Evolutionary conservation across 1,140 invertebrate species (phyloP), one percentile per base, ranked within the genome.

Genomic region (Lepeophtheirus salmonis): DNA sequence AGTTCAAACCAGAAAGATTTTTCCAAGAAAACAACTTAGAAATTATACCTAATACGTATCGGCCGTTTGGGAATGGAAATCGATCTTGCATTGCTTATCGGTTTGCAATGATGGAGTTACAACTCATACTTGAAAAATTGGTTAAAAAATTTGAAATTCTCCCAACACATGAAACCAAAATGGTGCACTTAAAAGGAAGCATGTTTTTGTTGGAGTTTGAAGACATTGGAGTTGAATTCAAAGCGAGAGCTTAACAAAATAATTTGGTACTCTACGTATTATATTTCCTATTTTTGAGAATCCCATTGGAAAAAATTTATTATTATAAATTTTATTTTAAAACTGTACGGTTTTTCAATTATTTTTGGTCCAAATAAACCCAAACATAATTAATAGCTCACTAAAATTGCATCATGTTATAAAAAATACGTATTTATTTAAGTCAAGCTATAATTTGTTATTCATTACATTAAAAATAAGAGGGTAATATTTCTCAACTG

Each of bases 1-100:
- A 73, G 57, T 96, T 91, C 69, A 77, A 94, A 73, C 90, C 91
- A 0, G 89, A 95, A 63, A 83, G 90, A 68, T 96, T 95, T 75
- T 72, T 89, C 50, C 82, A 84, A 0, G 89, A 92, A 70, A 21
- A 50, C 20, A n/a, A n/a, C n/a, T n/a, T n/a, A n/a, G 22, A 63
- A 20, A 23, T 66, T 12, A 60, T 61, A 79, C 79, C 53, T 78
- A 81, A 55, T 79, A 80, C 67, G 74, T 88, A 68, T 82, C 64
- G 73, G 2, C 72, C 73, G 13, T 73, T 73, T 63, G 71, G 71
- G 14, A 70, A 70, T 83, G 86, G 86, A 50, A 82, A 83, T 0
- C 77, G 86, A 63, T 84, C 82, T 70, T 87, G 84, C 67, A 83
- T 87, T 22, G 86, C 63, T 22, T 67, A 67, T 64, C 72, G 65